Conservation (phyloP, 2,888 invertebrate genomes). For the Nematopogon swammerdamellus region DNA sequence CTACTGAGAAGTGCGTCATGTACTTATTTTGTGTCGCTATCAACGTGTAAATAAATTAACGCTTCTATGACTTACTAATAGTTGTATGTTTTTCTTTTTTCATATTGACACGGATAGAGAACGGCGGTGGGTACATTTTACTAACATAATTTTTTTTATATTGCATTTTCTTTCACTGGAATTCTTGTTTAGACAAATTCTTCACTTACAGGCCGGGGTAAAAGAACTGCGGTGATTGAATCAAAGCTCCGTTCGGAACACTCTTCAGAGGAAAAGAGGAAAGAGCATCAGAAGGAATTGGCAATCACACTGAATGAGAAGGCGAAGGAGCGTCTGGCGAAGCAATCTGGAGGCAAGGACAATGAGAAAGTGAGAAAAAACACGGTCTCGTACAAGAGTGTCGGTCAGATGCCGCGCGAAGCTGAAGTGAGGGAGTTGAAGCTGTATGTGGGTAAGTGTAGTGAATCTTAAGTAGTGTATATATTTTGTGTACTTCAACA, state of each 20-base stretch:
- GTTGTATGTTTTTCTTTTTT: constrained; percentile 27
- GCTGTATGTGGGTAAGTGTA: constrained; percentile 82
- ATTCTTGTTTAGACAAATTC: no score
- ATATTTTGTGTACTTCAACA: no score
- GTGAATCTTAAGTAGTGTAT: no score
- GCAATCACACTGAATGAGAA: constrained; percentile 88
- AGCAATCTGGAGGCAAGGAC: constrained; percentile 81
- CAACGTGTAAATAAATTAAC: no score
- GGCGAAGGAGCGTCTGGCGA: constrained; percentile 88
- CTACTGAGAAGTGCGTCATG: no score
- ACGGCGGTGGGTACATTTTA: constrained; percentile 40
- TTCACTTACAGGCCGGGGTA: constrained; percentile 58
- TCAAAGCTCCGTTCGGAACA: constrained; percentile 91
- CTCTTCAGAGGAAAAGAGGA: constrained; percentile 95
- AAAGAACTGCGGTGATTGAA: constrained; percentile 88
- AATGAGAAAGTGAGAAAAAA: constrained; percentile 89
- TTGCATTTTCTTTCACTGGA: constrained; percentile 2
- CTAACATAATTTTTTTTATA: constrained; percentile 11
- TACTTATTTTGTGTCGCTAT: no score
- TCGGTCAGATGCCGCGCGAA: constrained; percentile 91
- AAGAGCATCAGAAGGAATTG: constrained; percentile 94
- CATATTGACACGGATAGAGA: constrained; percentile 44
- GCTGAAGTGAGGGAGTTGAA: constrained; percentile 91
- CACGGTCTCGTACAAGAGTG: constrained; percentile 90
- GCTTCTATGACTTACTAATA: constrained; percentile 14